A percentile compares a stretch with the other conserved stretches of the same genome.
Conservation (phyloP, 2,797 vertebrate genomes). For the Tiaroga cobitis region DNA sequence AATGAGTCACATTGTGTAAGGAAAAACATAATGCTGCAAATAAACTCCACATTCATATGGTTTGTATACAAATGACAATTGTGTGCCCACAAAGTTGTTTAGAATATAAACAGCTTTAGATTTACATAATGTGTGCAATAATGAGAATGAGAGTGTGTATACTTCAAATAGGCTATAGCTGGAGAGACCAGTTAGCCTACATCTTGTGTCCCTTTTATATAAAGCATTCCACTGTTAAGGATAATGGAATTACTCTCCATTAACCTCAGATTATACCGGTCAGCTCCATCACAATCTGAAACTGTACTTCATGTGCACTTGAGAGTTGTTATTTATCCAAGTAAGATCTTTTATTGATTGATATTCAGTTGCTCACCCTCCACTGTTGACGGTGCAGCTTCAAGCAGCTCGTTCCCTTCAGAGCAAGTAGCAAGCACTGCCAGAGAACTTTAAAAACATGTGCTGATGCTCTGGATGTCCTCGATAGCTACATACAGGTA, state of each 20-base stretch:
- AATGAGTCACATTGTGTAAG: neutral
- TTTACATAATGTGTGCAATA: slow-evolving; percentile 13
- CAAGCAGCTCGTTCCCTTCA: slow-evolving; percentile 19
- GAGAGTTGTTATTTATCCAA: slow-evolving; percentile 37
- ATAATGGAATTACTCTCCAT: slow-evolving; percentile 26
- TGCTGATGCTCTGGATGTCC: slow-evolving; percentile 15
- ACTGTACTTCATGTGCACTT: slow-evolving; percentile 40
- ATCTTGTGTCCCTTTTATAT: neutral
- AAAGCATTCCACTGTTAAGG: slow-evolving; percentile 15
- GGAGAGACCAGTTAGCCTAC: neutral
- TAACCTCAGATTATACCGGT: slow-evolving; percentile 42
- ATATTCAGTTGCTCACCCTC: slow-evolving; percentile 32
- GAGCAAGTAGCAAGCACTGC: slow-evolving; percentile 6
- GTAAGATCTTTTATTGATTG: slow-evolving; percentile 49
- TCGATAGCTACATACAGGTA: slow-evolving; percentile 14
- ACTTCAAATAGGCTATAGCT: neutral
- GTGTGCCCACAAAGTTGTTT: neutral
- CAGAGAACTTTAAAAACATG: slow-evolving; percentile 24
- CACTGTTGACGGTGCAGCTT: slow-evolving; percentile 17
- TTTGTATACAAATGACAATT: neutral
- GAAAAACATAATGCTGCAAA: neutral
- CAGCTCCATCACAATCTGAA: slow-evolving; percentile 40
- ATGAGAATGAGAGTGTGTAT: neutral
- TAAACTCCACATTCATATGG: neutral
- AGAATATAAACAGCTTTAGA: slow-evolving; percentile 13